Evolutionary conservation across 2,797 vertebrate species (phyloP), one percentile per base, ranked within the genome.

Genomic region (Darevskia nairensis): DNA sequence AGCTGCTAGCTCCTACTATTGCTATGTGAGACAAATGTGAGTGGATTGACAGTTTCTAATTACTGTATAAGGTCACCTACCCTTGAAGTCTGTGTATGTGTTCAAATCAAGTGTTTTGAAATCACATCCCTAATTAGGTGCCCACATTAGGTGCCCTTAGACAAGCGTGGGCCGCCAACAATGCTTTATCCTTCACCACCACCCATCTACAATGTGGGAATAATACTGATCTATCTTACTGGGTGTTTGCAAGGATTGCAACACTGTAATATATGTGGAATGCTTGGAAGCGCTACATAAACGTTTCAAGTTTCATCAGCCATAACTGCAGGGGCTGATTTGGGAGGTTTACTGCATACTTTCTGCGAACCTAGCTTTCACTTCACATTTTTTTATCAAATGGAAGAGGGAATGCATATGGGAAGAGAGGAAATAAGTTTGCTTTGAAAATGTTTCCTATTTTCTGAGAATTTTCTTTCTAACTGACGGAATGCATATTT

Each of bases 21-120:
- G 77, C 90, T 78, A 91, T 90, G 64, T 41, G 81, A 82, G 85
- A 55, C 83, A 78, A 84, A 71, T 80, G 44, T 78, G 87, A 69
- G 55, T 84, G 91, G 6, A 91, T 82, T 1, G 86, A 64, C 32
- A 84, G 46, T 68, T 82, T 74, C 69, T 87, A 71, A 86, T 91
- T 82, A 35, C 35, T 35, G 35, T 35, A 68, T 84, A 90, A 89
- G 88, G 88, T 41, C 46, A 87, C 19, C 61, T 41, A 23, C 84
- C 44, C 9, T 32, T 85, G n/a, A 44, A 55, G 50, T 55, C 50
- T 1, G 3, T 50, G 50, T 50, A 13, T 55, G 50, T 55, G 15
- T 55, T 55, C 50, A 55, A 55, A 55, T 55, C 50, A 66, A 81
- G 61, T 4, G 1, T 23, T 81, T 81, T 81, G 23, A 86, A 32